phyloP scores from a whole-genome alignment of 2,888 invertebrate species.

The Caenorhabditis zanzibari region DNA sequence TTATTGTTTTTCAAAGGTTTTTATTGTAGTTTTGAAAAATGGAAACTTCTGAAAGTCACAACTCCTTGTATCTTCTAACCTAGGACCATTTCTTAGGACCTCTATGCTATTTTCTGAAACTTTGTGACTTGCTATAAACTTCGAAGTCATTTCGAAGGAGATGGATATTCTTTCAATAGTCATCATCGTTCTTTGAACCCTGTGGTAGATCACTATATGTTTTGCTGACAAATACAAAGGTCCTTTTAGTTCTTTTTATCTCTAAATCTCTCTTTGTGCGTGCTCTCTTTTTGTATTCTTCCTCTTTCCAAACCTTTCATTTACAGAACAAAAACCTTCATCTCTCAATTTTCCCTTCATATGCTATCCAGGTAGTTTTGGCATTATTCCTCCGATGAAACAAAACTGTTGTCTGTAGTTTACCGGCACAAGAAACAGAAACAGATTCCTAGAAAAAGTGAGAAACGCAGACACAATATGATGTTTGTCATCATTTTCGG shows the following conservation, averaged over 20 bases:
- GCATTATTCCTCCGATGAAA: neutral
- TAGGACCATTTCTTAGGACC: no score
- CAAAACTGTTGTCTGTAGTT: neutral
- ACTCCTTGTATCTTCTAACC: no score
- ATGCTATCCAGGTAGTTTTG: constrained; percentile 34
- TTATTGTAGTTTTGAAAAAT: neutral
- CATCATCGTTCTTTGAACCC: constrained; percentile 14
- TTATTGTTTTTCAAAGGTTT: neutral
- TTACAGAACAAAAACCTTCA: neutral
- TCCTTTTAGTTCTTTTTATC: neutral
- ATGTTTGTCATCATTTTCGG: constrained; percentile 33
- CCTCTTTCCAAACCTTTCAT: neutral
- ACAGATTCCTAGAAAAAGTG: neutral
- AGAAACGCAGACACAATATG: constrained; percentile 10
- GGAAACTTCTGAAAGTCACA: neutral
- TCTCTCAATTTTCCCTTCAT: neutral
- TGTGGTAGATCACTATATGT: neutral
- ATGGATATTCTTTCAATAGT: constrained; percentile 1
- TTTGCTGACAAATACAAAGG: constrained; percentile 16
- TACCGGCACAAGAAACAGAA: neutral
- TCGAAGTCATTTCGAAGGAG: constrained; percentile 12
- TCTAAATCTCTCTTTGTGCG: neutral
- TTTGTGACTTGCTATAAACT: neutral
- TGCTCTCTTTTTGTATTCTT: neutral
- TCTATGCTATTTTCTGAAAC: no score